phyloP scores from a whole-genome alignment of 1,140 invertebrate genomes.

The Brachionus calyciflorus region DNA sequence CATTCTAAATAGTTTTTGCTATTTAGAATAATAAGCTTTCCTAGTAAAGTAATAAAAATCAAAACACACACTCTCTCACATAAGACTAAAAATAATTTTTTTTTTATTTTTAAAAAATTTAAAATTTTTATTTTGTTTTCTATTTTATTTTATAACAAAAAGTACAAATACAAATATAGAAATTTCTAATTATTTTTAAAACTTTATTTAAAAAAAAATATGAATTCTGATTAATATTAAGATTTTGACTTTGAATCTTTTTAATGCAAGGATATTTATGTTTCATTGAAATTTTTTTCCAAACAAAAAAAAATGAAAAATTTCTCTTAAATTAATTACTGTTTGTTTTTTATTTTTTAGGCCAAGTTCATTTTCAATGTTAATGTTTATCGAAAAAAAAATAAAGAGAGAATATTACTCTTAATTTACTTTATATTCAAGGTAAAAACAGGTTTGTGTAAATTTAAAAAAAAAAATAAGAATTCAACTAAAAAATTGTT shows the following conservation, averaged over 20 bases:
- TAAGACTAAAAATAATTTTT: conserved; percentile 30
- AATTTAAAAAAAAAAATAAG: too few relatives aligned
- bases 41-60: background rate
- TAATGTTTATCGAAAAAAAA: too few relatives aligned
- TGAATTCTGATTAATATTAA: too few relatives aligned
- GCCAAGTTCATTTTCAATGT: conserved; percentile 1
- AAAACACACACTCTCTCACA: conserved; percentile 1
- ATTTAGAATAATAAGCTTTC: too few relatives aligned
- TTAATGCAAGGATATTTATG: too few relatives aligned
- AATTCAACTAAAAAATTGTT: too few relatives aligned
- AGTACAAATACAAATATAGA: conserved; percentile 18
- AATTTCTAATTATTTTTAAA: conserved; percentile 13
- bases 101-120: conserved; percentile 9
- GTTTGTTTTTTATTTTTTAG: conserved; percentile 14
- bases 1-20: too few relatives aligned
- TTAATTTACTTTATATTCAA: background rate
- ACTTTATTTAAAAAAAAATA: background rate
- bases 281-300: too few relatives aligned
- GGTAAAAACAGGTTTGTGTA: conserved; percentile 27
- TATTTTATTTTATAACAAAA: background rate
- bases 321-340: conserved; percentile 25
- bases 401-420: too few relatives aligned
- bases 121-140: background rate
- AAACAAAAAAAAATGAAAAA: too few relatives aligned
- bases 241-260: too few relatives aligned